phyloP scores from a whole-genome alignment of 2,797 vertebrate species.

The Glossophaga mutica region DNA sequence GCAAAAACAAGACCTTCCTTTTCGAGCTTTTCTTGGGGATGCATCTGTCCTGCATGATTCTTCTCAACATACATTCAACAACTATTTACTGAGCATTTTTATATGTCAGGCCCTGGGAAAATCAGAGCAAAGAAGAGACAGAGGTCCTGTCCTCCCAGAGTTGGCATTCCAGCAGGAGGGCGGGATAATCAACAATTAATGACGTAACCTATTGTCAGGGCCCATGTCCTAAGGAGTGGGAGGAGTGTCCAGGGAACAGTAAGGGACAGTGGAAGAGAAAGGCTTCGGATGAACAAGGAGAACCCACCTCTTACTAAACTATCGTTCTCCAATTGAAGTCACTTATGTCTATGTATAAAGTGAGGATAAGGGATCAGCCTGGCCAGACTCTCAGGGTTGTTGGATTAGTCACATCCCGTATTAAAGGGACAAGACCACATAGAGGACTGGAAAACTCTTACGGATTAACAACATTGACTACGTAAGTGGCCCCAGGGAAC shows the following conservation, averaged over 20 bases:
- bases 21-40: not conserved
- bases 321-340: not conserved
- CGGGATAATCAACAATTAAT: not conserved
- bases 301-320: not conserved
- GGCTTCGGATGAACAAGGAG: not conserved
- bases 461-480: not conserved
- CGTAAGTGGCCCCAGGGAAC: not conserved
- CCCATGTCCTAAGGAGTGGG: too few species aligned
- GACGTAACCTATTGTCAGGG: rapidly evolving
- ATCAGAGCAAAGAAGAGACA: not conserved
- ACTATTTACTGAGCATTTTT: not conserved
- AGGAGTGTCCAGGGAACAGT: not conserved
- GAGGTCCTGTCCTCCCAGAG: not conserved
- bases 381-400: not conserved
- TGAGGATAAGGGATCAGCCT: not conserved
- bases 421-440: not conserved
- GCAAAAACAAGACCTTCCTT: not conserved
- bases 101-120: not conserved
- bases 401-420: not conserved
- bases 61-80: not conserved
- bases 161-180: not conserved
- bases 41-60: not conserved
- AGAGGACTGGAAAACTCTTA: not conserved
- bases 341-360: not conserved
- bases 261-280: not conserved